Evolutionary conservation across 2,113 vertebrate species (phyloP), one percentile per base, ranked within the genome.

Genomic region (Gobiocypris rarus): DNA sequence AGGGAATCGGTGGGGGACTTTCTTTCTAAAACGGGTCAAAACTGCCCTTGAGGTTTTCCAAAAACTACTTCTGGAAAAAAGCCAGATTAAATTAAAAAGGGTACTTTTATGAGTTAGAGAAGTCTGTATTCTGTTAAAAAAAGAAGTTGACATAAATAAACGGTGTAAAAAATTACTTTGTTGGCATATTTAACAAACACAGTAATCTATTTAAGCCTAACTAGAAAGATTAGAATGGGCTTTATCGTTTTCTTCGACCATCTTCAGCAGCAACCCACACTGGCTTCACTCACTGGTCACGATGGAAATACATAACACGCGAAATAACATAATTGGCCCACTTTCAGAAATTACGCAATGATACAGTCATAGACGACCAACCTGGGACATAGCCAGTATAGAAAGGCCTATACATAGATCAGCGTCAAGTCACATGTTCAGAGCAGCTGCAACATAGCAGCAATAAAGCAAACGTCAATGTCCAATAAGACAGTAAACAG

Each of bases 361-460:
- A 31, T 52, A 9, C 19, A 52, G 48, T 52, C 69, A 45, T 4
- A 59, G 56, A 45, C 11, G 10, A 79, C 38, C 48, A 38, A 76
- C 59, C 59, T 77, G 83, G 83, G 4, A 26, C 10, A 54, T 54
- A 26, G 83, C 83, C 83, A 52, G 38, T 13, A 75, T 2, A 65
- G 83, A 63, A 28, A 34, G 17, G n/a, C 28, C 59, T 84, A 84
- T 84, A 65, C 63, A 76, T 84, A 84, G 81, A 54, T 22, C 34
- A 59, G 58, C 1, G 1, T n/a, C 61, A 28, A 63, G 34, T 84
- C 45, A 76, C 76, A 79, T 75, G 73, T 52, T 75, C 26, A 75
- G 14, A 61, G 38, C 82, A 76, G 70, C 45, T 84, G 59, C 56
- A 19, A 19, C 52, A 77, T 17, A 61, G 34, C 56, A 10, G 76